Evolutionary conservation across 2,888 invertebrate genomes (phyloP).

Genomic region (Oligia latruncula): DNA sequence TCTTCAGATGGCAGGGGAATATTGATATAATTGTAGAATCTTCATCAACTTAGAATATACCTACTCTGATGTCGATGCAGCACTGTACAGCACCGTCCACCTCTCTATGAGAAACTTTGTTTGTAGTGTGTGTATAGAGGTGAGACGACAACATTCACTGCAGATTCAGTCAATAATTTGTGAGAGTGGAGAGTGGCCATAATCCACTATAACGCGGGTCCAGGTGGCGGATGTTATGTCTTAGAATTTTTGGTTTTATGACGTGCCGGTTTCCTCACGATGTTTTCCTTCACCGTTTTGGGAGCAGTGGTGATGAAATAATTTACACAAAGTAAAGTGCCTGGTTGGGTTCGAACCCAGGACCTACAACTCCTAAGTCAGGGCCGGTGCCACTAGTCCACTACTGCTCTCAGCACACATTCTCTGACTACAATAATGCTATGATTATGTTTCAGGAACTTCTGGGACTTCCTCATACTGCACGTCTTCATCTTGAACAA

Average conservation of each 20-base stretch:
- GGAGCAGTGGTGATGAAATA: too few species aligned
- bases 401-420: background rate
- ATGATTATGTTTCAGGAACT: slow-evolving; percentile 44
- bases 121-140: background rate
- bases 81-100: background rate
- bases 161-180: background rate
- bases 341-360: background rate
- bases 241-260: background rate
- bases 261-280: background rate
- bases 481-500: slow-evolving; percentile 48
- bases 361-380: background rate
- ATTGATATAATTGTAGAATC: background rate
- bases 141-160: background rate
- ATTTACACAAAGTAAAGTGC: background rate
- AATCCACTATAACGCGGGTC: background rate
- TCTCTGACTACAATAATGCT: background rate
- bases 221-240: background rate
- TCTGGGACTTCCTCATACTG: slow-evolving; percentile 53
- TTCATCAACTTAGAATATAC: background rate
- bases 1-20: background rate
- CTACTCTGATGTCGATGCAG: background rate
- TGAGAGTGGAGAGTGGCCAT: background rate
- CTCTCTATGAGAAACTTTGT: background rate
- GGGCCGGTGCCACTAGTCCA: background rate
- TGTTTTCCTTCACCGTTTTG: background rate